These are phyloP conservation scores for Cephus rjabovi DNA, from an alignment of 2,888 invertebrate genomes.

Conservation along the genomic window DNA sequence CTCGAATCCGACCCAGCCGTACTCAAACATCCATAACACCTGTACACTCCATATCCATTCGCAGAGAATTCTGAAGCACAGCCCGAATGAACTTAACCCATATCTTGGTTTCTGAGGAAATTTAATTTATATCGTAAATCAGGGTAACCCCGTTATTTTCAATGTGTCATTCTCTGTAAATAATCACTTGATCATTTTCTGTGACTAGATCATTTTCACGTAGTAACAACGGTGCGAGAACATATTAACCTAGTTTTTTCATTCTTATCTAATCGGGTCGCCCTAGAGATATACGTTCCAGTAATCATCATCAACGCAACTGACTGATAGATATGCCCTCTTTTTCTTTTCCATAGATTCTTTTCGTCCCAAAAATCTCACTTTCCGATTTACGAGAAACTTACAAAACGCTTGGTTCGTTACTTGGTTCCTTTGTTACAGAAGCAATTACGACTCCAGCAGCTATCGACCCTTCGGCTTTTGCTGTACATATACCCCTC, in stretches of 20 bases:
- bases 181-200: neutral
- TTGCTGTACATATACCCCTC: neutral
- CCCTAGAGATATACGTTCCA: neutral
- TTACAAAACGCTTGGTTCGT: neutral
- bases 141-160: neutral
- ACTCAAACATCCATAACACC: neutral
- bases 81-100: neutral
- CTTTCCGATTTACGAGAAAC: neutral
- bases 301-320: neutral
- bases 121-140: neutral
- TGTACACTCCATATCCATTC: neutral
- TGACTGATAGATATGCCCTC: neutral
- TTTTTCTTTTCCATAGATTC: neutral
- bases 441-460: neutral
- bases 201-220: neutral
- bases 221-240: neutral
- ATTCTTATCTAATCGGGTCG: neutral
- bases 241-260: neutral
- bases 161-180: neutral
- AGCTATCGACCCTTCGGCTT: constrained; percentile 2
- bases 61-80: neutral
- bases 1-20: neutral
- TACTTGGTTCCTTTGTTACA: neutral
- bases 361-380: neutral
- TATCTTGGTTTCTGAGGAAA: neutral